Conservation (phyloP, 2,888 invertebrate genomes). For the Ypsolopha scabrella region DNA sequence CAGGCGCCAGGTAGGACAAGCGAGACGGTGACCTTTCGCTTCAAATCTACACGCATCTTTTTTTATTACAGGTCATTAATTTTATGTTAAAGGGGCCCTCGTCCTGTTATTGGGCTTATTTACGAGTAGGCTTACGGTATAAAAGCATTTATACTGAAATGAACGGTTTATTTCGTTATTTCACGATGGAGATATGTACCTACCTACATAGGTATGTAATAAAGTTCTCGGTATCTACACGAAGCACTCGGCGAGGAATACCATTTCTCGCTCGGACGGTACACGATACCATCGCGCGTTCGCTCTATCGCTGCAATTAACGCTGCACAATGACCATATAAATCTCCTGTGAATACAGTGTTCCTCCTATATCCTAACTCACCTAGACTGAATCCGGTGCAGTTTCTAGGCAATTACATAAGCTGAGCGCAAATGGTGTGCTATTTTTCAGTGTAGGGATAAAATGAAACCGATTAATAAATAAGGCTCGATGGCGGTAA, state of each 20-base stretch:
- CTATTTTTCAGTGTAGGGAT: slow-evolving; percentile 12
- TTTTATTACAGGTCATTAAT: slow-evolving; percentile 1
- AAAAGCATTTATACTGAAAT: slow-evolving; percentile 2
- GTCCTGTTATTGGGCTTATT: slow-evolving; percentile 2
- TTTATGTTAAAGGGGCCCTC: slow-evolving; percentile 1
- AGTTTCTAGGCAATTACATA: background rate
- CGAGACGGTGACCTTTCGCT: slow-evolving; percentile 26
- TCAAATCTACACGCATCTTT: slow-evolving; percentile 17
- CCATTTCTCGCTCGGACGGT: slow-evolving; percentile 48
- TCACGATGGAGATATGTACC: background rate
- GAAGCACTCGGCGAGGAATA: background rate
- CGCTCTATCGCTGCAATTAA: slow-evolving; percentile 63
- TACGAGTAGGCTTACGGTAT: slow-evolving; percentile 1
- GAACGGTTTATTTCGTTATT: background rate
- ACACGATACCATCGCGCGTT: slow-evolving; percentile 51
- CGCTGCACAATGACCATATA: slow-evolving; percentile 64
- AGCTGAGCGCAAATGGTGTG: background rate
- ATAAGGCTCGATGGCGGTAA: slow-evolving; percentile 27
- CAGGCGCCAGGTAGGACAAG: slow-evolving; percentile 30
- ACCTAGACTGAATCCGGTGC: slow-evolving; percentile 16
- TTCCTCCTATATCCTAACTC: slow-evolving; percentile 35
- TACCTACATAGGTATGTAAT: background rate
- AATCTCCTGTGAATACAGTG: slow-evolving; percentile 55
- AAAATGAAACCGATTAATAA: slow-evolving; percentile 34
- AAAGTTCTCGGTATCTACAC: slow-evolving; percentile 1